A percentile compares a stretch with the other conserved stretches of the same genome.
Evolutionary conservation across 1,140 invertebrate genomes (phyloP).

Genomic region (Plodia interpunctella): DNA sequence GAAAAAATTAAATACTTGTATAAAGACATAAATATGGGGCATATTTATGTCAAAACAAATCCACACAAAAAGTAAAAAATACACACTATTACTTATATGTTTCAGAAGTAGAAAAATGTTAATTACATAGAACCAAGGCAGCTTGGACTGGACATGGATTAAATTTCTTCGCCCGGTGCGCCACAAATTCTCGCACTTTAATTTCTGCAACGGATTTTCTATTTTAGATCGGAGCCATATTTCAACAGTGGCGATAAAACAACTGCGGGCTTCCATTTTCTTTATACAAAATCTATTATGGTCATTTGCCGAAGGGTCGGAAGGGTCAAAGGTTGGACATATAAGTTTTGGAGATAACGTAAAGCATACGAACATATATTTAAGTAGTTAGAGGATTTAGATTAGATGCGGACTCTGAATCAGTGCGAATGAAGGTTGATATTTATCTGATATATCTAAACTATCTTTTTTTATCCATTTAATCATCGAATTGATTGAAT

Average conservation of each 20-base stretch:
- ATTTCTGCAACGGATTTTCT: conserved; percentile 3
- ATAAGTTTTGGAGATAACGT: not conserved
- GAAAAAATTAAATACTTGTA: too few species aligned
- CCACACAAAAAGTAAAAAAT: too few species aligned
- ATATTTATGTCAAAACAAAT: too few species aligned
- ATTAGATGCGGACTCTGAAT: not conserved
- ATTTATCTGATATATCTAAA: too few species aligned
- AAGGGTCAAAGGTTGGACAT: not conserved
- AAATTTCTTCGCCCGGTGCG: not conserved
- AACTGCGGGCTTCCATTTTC: not conserved
- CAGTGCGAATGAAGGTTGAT: too few species aligned
- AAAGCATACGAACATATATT: too few species aligned
- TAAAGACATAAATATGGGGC: too few species aligned
- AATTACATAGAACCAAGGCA: not conserved
- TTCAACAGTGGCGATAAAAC: not conserved
- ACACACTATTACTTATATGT: too few species aligned
- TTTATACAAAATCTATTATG: conserved; percentile 2
- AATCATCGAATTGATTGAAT: too few species aligned
- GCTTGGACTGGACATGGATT: not conserved
- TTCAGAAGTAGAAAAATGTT: too few species aligned
- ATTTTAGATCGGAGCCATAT: not conserved
- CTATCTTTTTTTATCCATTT: too few species aligned
- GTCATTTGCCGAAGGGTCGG: not conserved
- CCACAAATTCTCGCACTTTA: not conserved
- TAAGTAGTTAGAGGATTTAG: not conserved